These are phyloP conservation scores for Melanotus villosus DNA, from an alignment of 2,888 invertebrate species.

Conservation along the genomic window DNA sequence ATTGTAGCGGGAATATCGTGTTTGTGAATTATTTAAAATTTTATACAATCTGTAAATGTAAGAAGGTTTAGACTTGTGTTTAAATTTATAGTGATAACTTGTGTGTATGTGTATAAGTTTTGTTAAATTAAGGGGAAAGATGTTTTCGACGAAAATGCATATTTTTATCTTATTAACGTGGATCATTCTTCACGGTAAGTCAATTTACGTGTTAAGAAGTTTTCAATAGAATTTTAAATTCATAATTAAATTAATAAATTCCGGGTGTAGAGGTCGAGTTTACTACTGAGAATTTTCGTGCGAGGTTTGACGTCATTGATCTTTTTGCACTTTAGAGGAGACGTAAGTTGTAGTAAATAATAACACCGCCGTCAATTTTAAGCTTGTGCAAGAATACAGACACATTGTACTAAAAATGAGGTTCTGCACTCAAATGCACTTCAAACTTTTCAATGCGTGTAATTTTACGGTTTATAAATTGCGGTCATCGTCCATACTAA, in stretches of 20 bases:
- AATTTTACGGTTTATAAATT: conserved; percentile 17
- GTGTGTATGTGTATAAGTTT: neutral
- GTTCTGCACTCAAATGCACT: neutral
- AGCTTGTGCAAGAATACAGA: neutral
- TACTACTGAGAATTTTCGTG: neutral
- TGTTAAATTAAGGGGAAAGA: neutral
- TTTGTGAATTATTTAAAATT: neutral
- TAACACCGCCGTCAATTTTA: neutral
- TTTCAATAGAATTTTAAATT: neutral
- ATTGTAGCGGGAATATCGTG: conserved; percentile 3
- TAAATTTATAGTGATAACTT: neutral
- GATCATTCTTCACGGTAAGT: conserved; percentile 9
- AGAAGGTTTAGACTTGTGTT: neutral
- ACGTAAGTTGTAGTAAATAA: neutral
- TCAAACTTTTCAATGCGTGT: neutral
- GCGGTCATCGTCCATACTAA: neutral
- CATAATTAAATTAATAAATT: neutral
- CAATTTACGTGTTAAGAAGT: neutral
- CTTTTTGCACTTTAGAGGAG: neutral
- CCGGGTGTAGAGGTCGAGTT: neutral
- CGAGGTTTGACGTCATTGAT: neutral
- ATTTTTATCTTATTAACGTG: neutral
- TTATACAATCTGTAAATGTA: neutral
- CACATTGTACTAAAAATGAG: neutral
- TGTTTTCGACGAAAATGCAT: neutral